Evolutionary conservation across 2,888 invertebrate species (phyloP).

Genomic region (Halictus quadricinctus): DNA sequence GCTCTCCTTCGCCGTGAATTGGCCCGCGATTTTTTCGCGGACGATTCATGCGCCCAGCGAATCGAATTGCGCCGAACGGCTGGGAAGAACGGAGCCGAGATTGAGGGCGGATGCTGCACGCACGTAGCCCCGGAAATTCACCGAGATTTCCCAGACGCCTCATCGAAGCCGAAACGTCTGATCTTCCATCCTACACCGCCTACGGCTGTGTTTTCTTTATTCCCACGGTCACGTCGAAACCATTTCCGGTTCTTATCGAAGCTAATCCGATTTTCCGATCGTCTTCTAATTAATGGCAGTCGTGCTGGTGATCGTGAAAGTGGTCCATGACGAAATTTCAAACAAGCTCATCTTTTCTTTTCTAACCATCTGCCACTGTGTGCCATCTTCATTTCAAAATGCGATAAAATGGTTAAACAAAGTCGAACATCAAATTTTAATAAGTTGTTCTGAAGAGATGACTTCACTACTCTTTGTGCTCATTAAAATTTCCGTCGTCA

Average conservation of each 20-base stretch:
- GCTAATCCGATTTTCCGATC: not conserved
- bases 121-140: conserved; percentile 51
- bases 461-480: too few relatives aligned
- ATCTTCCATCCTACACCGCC: not conserved
- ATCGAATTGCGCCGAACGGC: conserved; percentile 49
- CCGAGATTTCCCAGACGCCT: conserved; percentile 59
- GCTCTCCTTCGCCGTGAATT: conserved; percentile 39
- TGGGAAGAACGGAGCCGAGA: not conserved
- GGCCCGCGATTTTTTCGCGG: conserved; percentile 53
- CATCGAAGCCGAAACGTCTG: conserved; percentile 39
- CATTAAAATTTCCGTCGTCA: too few relatives aligned
- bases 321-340: too few relatives aligned
- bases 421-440: too few relatives aligned
- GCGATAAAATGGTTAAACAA: too few relatives aligned
- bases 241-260: not conserved
- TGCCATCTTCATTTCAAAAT: too few relatives aligned
- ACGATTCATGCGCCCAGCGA: conserved; percentile 54
- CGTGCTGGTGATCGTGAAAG: too few relatives aligned
- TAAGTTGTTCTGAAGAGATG: too few relatives aligned
- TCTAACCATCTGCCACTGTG: too few relatives aligned
- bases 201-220: conserved; percentile 25
- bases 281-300: not conserved
- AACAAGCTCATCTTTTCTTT: too few relatives aligned
- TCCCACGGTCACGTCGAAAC: conserved; percentile 20
- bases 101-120: conserved; percentile 11